Conservation (phyloP, 2,113 vertebrate species). For the Trichechus manatus region DNA sequence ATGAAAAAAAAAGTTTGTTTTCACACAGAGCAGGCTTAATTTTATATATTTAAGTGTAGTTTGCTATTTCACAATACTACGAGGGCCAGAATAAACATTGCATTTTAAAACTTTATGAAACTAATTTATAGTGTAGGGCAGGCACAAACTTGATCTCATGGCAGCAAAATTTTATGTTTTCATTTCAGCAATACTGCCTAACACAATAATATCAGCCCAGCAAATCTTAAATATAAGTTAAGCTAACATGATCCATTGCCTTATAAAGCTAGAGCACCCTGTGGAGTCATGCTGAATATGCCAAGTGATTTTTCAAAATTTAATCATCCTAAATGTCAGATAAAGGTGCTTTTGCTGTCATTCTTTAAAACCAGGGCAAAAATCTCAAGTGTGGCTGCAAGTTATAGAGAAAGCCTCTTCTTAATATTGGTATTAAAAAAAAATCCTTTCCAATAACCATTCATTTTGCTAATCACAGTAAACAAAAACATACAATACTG, state of each 20-base stretch:
- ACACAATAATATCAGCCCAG: conserved; percentile 89
- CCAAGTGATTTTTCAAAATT: conserved; percentile 91
- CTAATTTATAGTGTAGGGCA: conserved; percentile 87
- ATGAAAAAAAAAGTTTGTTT: conserved; percentile 53
- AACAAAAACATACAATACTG: conserved; percentile 69
- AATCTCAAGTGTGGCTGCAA: conserved; percentile 83
- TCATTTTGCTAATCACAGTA: conserved; percentile 71
- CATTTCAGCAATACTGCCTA: conserved; percentile 88
- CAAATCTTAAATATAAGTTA: conserved; percentile 90
- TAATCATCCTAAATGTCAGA: conserved; percentile 94
- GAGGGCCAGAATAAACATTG: conserved; percentile 80
- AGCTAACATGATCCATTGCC: conserved; percentile 90
- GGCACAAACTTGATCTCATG: conserved; percentile 86
- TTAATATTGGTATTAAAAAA: conserved; percentile 86
- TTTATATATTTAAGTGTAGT: conserved; percentile 80
- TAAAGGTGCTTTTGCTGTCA: conserved; percentile 94
- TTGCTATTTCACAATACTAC: conserved; percentile 69
- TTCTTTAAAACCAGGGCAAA: conserved; percentile 88
- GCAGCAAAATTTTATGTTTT: conserved; percentile 90
- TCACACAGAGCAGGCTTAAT: conserved; percentile 76
- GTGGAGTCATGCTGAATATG: conserved; percentile 90
- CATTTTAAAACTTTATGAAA: conserved; percentile 87
- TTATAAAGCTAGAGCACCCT: conserved; percentile 89
- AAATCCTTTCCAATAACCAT: conserved; percentile 1
- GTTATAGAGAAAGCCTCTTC: conserved; percentile 88